A percentile compares a stretch with the other conserved stretches of the same genome.
Conservation (phyloP, 2,797 vertebrate species). For the Lacerta agilis region DNA sequence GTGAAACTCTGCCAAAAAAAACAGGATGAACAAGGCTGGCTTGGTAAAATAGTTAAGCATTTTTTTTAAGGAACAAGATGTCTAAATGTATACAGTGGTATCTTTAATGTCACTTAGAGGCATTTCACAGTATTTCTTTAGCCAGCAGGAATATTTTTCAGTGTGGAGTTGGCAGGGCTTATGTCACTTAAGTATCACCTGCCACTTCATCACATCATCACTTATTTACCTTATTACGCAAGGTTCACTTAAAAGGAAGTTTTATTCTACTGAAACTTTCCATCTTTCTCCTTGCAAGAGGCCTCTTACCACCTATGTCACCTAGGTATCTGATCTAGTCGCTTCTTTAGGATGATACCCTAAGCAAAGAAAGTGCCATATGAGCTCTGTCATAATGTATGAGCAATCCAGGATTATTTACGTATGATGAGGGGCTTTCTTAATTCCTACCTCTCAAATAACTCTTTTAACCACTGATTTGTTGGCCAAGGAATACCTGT, state of each 20-base stretch:
- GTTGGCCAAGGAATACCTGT: neutral
- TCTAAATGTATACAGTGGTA: neutral
- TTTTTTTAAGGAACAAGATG: neutral
- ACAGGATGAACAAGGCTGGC: neutral
- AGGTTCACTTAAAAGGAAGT: neutral
- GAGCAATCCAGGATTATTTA: neutral
- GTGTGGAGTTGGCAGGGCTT: neutral
- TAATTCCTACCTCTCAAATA: neutral
- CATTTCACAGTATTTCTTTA: neutral
- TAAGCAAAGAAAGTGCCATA: neutral
- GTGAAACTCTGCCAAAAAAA: neutral
- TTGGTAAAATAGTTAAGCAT: neutral
- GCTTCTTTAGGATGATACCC: neutral
- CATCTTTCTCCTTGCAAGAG: neutral
- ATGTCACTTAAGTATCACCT: neutral
- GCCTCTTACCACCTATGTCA: neutral
- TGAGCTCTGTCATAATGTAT: neutral
- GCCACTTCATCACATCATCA: neutral
- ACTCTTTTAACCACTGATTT: neutral
- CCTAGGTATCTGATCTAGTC: neutral
- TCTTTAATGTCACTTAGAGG: conserved; percentile 17
- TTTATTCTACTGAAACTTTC: neutral
- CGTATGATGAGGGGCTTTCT: neutral
- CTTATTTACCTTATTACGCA: neutral
- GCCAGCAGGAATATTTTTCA: neutral